Conservation (phyloP, 2,888 invertebrate genomes). For the Cephus runcator region DNA sequence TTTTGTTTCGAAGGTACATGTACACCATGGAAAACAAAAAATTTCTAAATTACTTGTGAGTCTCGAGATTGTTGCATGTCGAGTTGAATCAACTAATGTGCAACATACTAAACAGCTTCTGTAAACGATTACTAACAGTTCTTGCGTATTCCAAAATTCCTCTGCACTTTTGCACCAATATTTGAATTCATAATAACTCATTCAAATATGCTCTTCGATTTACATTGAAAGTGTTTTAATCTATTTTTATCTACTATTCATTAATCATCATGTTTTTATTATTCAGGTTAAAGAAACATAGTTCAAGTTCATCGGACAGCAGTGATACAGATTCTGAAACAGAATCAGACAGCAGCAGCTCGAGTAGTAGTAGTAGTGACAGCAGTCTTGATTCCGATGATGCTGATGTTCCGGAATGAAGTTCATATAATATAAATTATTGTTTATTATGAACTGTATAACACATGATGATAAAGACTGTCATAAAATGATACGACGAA, state of each 20-base stretch:
- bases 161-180: neutral
- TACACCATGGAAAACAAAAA: conserved; percentile 39
- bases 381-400: conserved; percentile 53
- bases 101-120: neutral
- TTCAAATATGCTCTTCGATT: neutral
- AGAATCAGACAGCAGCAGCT: conserved; percentile 36
- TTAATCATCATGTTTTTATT: conserved; percentile 9
- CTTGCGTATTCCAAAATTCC: neutral
- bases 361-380: conserved; percentile 30
- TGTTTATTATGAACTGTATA: neutral
- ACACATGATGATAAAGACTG: neutral
- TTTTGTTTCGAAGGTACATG: conserved; percentile 42
- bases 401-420: conserved; percentile 13
- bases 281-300: conserved; percentile 13
- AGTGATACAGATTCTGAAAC: conserved; percentile 36
- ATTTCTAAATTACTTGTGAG: conserved; percentile 42
- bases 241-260: neutral
- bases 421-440: neutral
- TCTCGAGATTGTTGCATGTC: conserved; percentile 14
- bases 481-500: neutral
- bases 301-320: conserved; percentile 24
- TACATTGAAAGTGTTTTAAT: neutral
- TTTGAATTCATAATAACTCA: neutral
- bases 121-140: neutral
- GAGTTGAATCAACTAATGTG: neutral